These are phyloP conservation scores for Pseudochirops corinnae DNA, from an alignment of 2,797 vertebrate species.

Conservation along the genomic window DNA sequence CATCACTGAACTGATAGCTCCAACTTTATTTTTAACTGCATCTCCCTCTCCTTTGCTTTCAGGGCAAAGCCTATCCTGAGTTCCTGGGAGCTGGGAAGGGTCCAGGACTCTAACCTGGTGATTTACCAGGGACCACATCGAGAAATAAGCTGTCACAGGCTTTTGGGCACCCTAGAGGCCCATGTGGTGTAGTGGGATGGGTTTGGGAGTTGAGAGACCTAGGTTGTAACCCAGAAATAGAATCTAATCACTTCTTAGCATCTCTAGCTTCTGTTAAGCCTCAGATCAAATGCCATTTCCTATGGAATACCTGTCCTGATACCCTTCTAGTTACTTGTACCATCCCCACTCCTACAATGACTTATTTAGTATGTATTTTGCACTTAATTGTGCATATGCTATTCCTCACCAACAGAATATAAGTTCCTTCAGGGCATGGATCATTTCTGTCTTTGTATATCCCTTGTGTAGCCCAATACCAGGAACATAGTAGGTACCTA, in stretches of 20 bases:
- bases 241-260: neutral
- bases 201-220: neutral
- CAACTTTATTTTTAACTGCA: conserved; percentile 52
- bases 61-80: conserved; percentile 23
- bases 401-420: neutral
- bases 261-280: neutral
- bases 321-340: neutral
- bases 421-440: neutral
- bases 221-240: neutral
- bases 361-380: neutral
- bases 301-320: neutral
- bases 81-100: neutral
- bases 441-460: neutral
- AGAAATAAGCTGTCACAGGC: neutral
- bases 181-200: neutral
- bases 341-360: neutral
- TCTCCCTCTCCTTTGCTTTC: conserved; percentile 33
- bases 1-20: neutral
- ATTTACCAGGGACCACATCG: neutral
- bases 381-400: neutral
- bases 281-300: neutral
- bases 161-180: neutral
- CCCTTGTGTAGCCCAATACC: neutral
- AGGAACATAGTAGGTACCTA: neutral
- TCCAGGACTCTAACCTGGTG: neutral